Evolutionary conservation across 2,113 vertebrate genomes (phyloP).

Genomic region (Notarius lentiginosus): DNA sequence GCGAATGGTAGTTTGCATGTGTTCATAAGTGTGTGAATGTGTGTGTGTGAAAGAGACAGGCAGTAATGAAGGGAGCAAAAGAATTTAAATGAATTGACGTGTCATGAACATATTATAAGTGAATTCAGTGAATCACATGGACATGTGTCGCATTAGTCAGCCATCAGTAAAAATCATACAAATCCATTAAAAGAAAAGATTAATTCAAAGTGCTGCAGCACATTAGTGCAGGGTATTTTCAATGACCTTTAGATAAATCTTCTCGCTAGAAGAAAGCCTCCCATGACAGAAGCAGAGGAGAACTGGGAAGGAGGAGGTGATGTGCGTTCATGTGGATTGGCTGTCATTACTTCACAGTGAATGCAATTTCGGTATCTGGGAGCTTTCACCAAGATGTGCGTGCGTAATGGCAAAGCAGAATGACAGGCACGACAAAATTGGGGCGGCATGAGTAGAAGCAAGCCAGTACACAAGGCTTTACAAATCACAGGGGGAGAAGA

Average conservation of each 20-base stretch:
- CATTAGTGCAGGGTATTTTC: neutral
- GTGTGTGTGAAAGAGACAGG: slow-evolving; percentile 11
- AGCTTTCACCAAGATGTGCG: slow-evolving; percentile 40
- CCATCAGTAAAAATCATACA: slow-evolving; percentile 21
- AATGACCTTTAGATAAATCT: slow-evolving; percentile 35
- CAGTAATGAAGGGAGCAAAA: neutral
- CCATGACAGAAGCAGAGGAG: slow-evolving; percentile 38
- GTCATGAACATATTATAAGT: slow-evolving; percentile 19
- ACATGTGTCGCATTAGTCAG: slow-evolving; percentile 31
- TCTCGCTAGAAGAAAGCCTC: slow-evolving; percentile 33
- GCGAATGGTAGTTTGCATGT: neutral
- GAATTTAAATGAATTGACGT: slow-evolving; percentile 21
- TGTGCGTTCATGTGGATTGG: slow-evolving; percentile 31
- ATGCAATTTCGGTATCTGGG: slow-evolving; percentile 42
- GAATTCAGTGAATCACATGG: slow-evolving; percentile 11
- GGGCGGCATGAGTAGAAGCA: slow-evolving; percentile 43
- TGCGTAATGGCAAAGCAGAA: slow-evolving; percentile 40
- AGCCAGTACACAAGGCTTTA: slow-evolving; percentile 34
- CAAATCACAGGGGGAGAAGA: slow-evolving; percentile 7
- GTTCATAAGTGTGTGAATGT: slow-evolving; percentile 11
- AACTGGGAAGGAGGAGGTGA: slow-evolving; percentile 32
- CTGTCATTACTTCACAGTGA: slow-evolving; percentile 44
- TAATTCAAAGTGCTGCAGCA: slow-evolving; percentile 9
- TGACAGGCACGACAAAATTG: slow-evolving; percentile 48
- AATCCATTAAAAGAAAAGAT: slow-evolving; percentile 23